Conservation (phyloP, 2,797 vertebrate species). For the Sylvia borin region DNA sequence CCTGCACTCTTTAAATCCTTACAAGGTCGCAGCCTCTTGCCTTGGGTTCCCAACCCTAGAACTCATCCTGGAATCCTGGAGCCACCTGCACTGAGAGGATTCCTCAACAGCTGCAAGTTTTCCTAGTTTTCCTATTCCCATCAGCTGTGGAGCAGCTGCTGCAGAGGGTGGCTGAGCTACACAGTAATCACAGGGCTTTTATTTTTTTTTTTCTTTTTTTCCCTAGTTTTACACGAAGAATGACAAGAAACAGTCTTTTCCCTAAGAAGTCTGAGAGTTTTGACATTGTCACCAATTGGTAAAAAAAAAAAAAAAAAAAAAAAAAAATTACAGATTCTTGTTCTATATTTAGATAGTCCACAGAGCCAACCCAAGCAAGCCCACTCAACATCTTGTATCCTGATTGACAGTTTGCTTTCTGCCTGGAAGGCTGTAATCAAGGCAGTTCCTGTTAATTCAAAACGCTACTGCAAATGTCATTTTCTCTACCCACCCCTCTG, state of each 20-base stretch:
- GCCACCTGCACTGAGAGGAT: neutral
- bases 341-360: neutral
- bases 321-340: neutral
- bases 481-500: neutral
- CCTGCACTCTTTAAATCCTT: neutral
- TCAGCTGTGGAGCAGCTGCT: neutral
- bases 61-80: neutral
- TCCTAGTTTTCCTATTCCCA: neutral
- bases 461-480: neutral
- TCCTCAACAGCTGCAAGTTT: neutral
- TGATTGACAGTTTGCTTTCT: neutral
- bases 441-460: neutral
- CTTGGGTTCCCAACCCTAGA: neutral
- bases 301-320: neutral
- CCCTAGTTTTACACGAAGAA: neutral
- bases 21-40: neutral
- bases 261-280: neutral
- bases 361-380: neutral
- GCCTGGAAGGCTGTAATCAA: neutral
- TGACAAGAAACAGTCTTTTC: neutral
- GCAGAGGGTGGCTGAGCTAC: neutral
- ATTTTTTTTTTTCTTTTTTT: too few species aligned
- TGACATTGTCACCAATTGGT: neutral
- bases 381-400: neutral
- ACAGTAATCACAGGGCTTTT: accelerated